A percentile compares a stretch with the other conserved stretches of the same genome.
Conservation (phyloP, 2,113 vertebrate genomes). For the Solea solea region DNA sequence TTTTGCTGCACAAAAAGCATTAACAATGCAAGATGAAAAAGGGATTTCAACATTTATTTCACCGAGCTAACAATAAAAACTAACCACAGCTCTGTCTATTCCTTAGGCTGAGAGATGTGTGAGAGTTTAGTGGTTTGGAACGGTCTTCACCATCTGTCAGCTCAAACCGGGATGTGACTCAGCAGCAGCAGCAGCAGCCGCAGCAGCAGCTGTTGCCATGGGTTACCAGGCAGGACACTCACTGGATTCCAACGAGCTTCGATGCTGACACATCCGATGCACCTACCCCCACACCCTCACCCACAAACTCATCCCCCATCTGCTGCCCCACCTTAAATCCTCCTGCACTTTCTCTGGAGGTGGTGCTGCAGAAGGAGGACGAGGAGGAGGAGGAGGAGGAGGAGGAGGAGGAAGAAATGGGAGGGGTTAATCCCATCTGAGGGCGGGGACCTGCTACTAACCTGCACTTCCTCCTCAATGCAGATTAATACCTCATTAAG, state of each 20-base stretch:
- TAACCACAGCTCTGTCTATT: neutral
- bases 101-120: neutral
- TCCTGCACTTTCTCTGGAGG: slow-evolving; percentile 49
- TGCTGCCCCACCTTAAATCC: slow-evolving; percentile 43
- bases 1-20: no score
- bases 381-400: neutral
- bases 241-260: slow-evolving; percentile 8
- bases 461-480: slow-evolving; percentile 2
- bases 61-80: no score
- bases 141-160: slow-evolving; percentile 3
- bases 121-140: neutral
- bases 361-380: neutral
- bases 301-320: slow-evolving; percentile 9
- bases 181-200: slow-evolving; percentile 55
- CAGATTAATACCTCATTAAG: slow-evolving; percentile 80
- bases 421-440: slow-evolving; percentile 54
- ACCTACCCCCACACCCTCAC: neutral
- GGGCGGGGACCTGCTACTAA: slow-evolving; percentile 17
- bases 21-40: no score
- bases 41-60: no score
- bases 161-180: slow-evolving; percentile 5
- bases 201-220: slow-evolving; percentile 76
- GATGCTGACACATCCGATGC: slow-evolving; percentile 47
- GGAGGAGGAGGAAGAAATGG: neutral
- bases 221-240: slow-evolving; percentile 63